Base-by-base conservation (phyloP, 2,113 vertebrate species). In the Sakesphorus luctuosus region DNA sequence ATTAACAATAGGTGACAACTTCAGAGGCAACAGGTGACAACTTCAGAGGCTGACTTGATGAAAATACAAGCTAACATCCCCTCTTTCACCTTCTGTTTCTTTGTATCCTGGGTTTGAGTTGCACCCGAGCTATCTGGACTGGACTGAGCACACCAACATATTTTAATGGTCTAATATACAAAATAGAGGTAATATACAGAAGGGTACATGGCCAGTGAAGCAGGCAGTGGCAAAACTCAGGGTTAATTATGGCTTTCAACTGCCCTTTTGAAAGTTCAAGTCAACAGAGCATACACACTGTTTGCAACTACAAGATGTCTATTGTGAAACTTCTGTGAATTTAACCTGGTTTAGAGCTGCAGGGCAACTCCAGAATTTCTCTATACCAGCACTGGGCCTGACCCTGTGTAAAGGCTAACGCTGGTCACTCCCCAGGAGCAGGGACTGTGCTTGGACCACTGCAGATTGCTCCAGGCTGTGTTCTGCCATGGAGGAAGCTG, bases 321-420 rank as follows among this genome's bases (percentile, higher is more conserved):
- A 14, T 9, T 28, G 21, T 40, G 35, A 65, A 14, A 2, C 3
- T 59, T 63, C 24, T 55, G 15, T 53, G 43, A 67, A 43, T 59
- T 75, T 59, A n/a, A 21, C 29, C 35, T 67, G 47, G 6, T 44
- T 75, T 46, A 35, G 38, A 81, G 44, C 28, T 26, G 24, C 4
- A 40, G 81, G 18, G 15, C 11, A 91, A 9, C 36, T 35, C 33
- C 10, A 78, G 43, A 10, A 31, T 66, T 78, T 44, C 28, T 69
- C 40, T 8, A 6, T 28, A 17, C 4, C 50, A 25, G 15, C 0
- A 0, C 1, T 50, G 31, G 25, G 53, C 17, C 35, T 33, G 44
- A 59, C 6, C 8, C 25, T 52, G 29, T 15, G 61, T 43, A 28
- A 44, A 35, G 25, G 1, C 4, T 0, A 13, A 25, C 0, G 0